A percentile compares a stretch with the other conserved stretches of the same genome.
phyloP scores from a whole-genome alignment of 2,113 vertebrate species.

The Passer montanus region DNA sequence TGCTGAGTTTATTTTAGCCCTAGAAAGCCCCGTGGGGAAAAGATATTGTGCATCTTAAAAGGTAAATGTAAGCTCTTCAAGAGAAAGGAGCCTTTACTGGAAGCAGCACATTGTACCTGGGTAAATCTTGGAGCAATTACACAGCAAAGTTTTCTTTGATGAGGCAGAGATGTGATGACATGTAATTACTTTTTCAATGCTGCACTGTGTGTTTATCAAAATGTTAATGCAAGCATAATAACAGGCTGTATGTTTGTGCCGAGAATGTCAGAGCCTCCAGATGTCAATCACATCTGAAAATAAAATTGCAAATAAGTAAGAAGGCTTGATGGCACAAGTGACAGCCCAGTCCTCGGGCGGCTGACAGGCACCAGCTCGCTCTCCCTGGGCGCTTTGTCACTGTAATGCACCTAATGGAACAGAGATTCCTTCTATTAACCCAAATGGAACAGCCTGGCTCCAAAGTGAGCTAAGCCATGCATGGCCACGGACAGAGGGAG shows the following conservation, averaged over 20 bases:
- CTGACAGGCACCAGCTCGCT: constrained; percentile 76
- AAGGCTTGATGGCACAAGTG: constrained; percentile 79
- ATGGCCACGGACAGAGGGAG: neutral
- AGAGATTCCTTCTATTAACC: constrained; percentile 50
- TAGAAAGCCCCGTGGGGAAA: constrained; percentile 64
- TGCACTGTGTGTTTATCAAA: constrained; percentile 95
- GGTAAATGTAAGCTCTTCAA: constrained; percentile 74
- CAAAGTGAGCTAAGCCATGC: neutral
- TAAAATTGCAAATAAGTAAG: constrained; percentile 90
- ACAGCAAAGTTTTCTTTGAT: constrained; percentile 81
- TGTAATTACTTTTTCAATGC: constrained; percentile 96
- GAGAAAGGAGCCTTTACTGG: constrained; percentile 53
- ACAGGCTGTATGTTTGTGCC: constrained; percentile 87
- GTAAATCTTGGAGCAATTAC: constrained; percentile 82
- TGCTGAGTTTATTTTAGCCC: constrained; percentile 73
- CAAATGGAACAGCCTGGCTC: constrained; percentile 20
- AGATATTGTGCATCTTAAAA: constrained; percentile 76
- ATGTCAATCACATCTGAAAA: constrained; percentile 92
- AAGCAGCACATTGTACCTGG: constrained; percentile 69
- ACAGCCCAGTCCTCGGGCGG: neutral
- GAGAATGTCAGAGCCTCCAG: constrained; percentile 90
- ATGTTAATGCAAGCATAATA: constrained; percentile 99
- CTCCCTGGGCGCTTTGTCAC: constrained; percentile 23
- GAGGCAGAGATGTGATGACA: constrained; percentile 88
- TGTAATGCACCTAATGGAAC: constrained; percentile 71